Evolutionary conservation across 2,888 invertebrate genomes (phyloP).

Genomic region (Masnerella sp.): DNA sequence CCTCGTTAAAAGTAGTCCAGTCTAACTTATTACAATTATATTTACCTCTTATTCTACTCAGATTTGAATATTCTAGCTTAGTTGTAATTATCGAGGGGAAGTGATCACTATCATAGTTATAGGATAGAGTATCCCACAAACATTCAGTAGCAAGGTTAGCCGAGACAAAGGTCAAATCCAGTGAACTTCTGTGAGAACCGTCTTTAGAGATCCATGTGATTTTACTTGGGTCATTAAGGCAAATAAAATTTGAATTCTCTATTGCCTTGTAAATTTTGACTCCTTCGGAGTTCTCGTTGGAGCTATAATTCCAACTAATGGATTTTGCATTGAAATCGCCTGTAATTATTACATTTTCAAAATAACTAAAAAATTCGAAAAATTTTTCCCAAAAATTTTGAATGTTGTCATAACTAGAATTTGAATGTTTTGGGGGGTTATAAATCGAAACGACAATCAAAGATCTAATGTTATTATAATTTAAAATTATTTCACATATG

Average conservation of each 20-base stretch:
- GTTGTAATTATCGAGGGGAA: conserved; percentile 1
- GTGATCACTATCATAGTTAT: background rate
- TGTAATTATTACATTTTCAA: background rate
- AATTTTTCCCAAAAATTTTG: background rate
- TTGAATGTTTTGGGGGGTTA: background rate
- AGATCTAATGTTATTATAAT: background rate
- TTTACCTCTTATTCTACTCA: background rate
- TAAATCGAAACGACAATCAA: background rate
- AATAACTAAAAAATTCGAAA: background rate
- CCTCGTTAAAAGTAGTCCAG: background rate
- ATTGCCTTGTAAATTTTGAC: background rate
- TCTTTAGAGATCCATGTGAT: conserved; percentile 2
- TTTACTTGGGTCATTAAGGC: background rate
- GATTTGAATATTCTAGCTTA: background rate
- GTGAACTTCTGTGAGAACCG: background rate
- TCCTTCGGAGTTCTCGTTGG: background rate
- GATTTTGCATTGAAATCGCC: background rate
- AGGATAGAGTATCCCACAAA: background rate
- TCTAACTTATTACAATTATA: background rate
- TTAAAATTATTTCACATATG: background rate
- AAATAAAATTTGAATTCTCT: background rate
- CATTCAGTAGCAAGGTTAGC: background rate
- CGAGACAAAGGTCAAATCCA: conserved; percentile 1
- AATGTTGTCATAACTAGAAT: background rate
- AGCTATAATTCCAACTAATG: background rate